Evolutionary conservation across 1,140 invertebrate species (phyloP), one percentile per base, ranked within the genome.

Genomic region (Yoshiicerus persimilis): DNA sequence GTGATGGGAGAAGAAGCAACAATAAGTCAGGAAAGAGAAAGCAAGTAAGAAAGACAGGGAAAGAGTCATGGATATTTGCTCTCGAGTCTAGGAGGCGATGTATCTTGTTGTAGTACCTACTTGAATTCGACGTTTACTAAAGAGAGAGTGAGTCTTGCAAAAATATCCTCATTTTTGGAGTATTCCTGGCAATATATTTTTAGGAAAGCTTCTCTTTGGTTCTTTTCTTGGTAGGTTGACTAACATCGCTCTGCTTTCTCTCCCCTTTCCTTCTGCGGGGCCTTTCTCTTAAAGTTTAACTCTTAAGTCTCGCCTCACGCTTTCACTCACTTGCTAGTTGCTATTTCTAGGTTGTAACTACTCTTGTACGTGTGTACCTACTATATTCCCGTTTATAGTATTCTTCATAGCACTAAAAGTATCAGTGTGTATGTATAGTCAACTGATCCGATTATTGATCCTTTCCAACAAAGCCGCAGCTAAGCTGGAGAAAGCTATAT

Each of bases 381-480:
- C 16, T 80, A 38, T 38, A 47, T 4, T 11, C 41, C 16, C 47
- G n/a, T n/a, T n/a, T 56, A 16, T 56, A n/a, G 20, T 56, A 16
- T n/a, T n/a, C 39, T 41, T 41, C 10, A 41, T 41, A 11, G n/a
- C n/a, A n/a, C n/a, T n/a, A n/a, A n/a, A n/a, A n/a, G n/a, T n/a
- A n/a, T n/a, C n/a, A n/a, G n/a, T n/a, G n/a, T n/a, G n/a, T n/a
- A n/a, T 36, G 30, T 80, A 20, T 80, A 36, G 30, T 80, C 13
- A 80, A 36, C 34, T 38, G 75, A 80, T 80, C 75, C 75, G 75
- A 80, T 80, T 80, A 80, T 80, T 80, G 75, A 80, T 80, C 75
- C 75, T 80, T 80, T 38, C 75, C 75, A 80, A 80, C 75, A 80
- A 80, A 80, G 75, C 75, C 34, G 75, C 75, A 80, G 75, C 75